Base-by-base conservation (phyloP, 2,888 invertebrate genomes). In the Ornithoptera alexandrae region DNA sequence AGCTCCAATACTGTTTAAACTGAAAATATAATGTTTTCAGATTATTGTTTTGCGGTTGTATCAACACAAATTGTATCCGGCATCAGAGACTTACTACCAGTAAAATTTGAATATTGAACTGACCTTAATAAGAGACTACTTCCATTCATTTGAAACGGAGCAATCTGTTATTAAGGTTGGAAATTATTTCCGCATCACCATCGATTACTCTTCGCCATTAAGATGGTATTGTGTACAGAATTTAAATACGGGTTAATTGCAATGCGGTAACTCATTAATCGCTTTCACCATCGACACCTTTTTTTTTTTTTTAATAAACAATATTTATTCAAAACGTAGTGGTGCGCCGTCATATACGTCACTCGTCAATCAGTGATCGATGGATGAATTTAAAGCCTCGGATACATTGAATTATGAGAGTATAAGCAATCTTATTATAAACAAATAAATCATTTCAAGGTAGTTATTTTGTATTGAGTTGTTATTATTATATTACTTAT, bases 221-320 rank as follows among this genome's bases (percentile, higher is more conserved):
- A 62, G n/a, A 50, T n/a, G 4, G 8, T 62, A 66, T 69, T 65
- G 62, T 66, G 62, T 46, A 58, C 36, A 66, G 36, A 46, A 18
- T 66, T 70, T 36, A 65, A 70, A 66, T 62, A 59, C n/a, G 57
- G 50, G 66, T 70, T 70, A 62, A 70, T 70, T 70, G 70, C 66
- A 59, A 53, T 15, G 36, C 18, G n/a, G 24, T 66, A 58, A 59
- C 18, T 66, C 70, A 66, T 70, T 70, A 20, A 67, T 50, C 60
- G 50, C 59, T 59, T 64, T 39, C 63, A 50, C 50, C 10, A 58
- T 65, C 42, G 18, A 22, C 18, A 20, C 22, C 12, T 56, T 62
- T 62, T 65, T 46, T 65, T 24, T n/a, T n/a, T 30, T 30, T 30
- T 30, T 30, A 30, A 57, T 50, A 66, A 70, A 58, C 53, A 39